Base-by-base conservation (phyloP, 1,140 invertebrate species). In the Yoshiicerus persimilis region DNA sequence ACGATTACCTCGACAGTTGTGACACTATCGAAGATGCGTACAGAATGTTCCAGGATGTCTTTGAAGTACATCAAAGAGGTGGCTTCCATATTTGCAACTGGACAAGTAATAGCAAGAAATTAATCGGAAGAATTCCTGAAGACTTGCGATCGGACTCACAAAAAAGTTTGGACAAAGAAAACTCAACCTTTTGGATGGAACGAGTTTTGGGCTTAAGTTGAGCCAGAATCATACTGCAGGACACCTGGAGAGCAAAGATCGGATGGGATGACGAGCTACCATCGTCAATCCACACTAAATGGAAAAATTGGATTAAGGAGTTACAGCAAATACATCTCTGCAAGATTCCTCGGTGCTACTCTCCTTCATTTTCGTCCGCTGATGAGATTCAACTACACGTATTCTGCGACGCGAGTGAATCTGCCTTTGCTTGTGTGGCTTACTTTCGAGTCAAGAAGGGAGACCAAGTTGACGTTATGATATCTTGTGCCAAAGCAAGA, bases 401-500 rank as follows among this genome's bases (percentile, higher is more conserved):
- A 4, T 92, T 92, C 84, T 90, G 86, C n/a, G 92, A 92, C 87
- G 91, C 91, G 3, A 91, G 90, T 23, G 88, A 91, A 64, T 23
- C 62, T 25, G 92, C 91, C 1, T 91, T 90, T 84, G 86, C 88
- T n/a, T 91, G 92, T 0, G 91, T 91, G 23, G 90, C 86, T 5
- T 92, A 91, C 62, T 41, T 92, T 20, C 85, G 91, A 32, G 30
- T 83, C 16, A 56, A 38, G 30, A 41, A 41, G 9, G 32, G 85
- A 4, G 84, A 84, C 23, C 16, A 30, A 0, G 80, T 86, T 1
- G 23, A 88, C 2, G 85, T 89, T 2, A 39, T 62, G 5, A 87
- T 92, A 34, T 84, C 91, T 3, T 84, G 91, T 36, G 91, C 91
- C 1, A 92, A 92, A 80, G 70, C 91, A 20, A 56, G 92, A 75